Base-by-base conservation (phyloP, 2,797 vertebrate genomes). In the Poliocrania exsul region DNA sequence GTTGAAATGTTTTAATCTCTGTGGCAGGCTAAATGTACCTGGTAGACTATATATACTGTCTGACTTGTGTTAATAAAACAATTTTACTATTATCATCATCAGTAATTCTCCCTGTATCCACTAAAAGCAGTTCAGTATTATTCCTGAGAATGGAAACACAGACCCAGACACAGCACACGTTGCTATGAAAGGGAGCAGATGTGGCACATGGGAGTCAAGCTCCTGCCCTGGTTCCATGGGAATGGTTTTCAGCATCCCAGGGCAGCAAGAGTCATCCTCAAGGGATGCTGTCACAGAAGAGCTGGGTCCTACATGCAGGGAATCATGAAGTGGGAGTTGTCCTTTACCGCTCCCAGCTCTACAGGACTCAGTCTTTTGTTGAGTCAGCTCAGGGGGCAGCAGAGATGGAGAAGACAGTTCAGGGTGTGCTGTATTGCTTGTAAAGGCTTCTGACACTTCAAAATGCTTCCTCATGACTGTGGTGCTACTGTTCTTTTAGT, bases 51-150 rank as follows among this genome's bases (percentile, higher is more conserved):
- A 50, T 57, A 17, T 65, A 50, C 14, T 16, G 13, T 78, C 66
- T 33, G 24, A 64, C 71, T 47, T 81, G 37, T 5, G 28, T 40
- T 46, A 56, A 83, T 94, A 72, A 95, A 92, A 90, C 47, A 50
- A 78, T 94, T 90, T 95, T 89, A 35, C 44, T 85, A 79, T 75
- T 88, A 35, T 38, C 82, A 53, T 38, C 82, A 53, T 97, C 61
- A 81, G 56, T 95, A 35, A 16, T 94, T 85, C 38, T 87, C 65
- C 94, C 65, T 13, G 51, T 90, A 95, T 84, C 57, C 51, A 74
- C 80, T 64, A 23, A 65, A 67, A 95, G 19, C 5, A 5, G 47
- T 80, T 87, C 58, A 62, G 18, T 38, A 7, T 65, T 91, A 64
- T 84, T 96, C 79, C 86, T 2, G 11, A 31, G 26, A 71, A 50